Evolutionary conservation across 2,888 invertebrate genomes (phyloP).

Genomic region (Leucoma salicis): DNA sequence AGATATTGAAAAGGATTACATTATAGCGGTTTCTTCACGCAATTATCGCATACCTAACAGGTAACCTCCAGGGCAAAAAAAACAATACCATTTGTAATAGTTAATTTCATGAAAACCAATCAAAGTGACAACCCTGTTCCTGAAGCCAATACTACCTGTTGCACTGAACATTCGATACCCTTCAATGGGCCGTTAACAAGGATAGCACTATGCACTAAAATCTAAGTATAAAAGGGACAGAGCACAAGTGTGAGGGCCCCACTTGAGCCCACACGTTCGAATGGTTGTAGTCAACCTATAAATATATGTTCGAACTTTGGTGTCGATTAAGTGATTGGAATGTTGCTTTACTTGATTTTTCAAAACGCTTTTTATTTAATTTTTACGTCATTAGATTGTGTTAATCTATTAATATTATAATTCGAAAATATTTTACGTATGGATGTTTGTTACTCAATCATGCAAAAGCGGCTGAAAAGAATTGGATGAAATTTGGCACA

Average conservation of each 20-base stretch:
- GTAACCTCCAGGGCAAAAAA: neutral
- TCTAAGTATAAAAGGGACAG: constrained; percentile 41
- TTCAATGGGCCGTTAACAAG: constrained; percentile 68
- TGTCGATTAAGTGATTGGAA: constrained; percentile 36
- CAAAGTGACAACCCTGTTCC: constrained; percentile 65
- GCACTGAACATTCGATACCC: constrained; percentile 79
- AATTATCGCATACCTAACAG: too few relatives aligned
- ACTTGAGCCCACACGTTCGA: constrained; percentile 71
- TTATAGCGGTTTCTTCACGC: too few relatives aligned
- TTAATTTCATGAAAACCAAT: constrained; percentile 45
- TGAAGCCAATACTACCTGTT: constrained; percentile 77
- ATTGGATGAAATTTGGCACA: too few relatives aligned
- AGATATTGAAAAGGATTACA: neutral
- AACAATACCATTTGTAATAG: too few relatives aligned
- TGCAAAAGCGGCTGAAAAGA: too few relatives aligned
- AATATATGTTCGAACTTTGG: constrained; percentile 70
- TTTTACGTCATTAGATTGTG: too few relatives aligned
- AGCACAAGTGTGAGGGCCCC: constrained; percentile 62
- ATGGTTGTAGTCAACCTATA: constrained; percentile 75
- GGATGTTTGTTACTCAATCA: too few relatives aligned
- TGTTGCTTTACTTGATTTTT: constrained; percentile 49
- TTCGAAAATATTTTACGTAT: too few relatives aligned
- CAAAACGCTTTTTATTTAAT: too few relatives aligned
- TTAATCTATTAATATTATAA: too few relatives aligned
- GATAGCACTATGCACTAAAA: constrained; percentile 32